Percentiles rank a stretch among this genome's conserved stretches.
phyloP scores from a whole-genome alignment of 2,797 vertebrate genomes.

The Nannoperca obscura region DNA sequence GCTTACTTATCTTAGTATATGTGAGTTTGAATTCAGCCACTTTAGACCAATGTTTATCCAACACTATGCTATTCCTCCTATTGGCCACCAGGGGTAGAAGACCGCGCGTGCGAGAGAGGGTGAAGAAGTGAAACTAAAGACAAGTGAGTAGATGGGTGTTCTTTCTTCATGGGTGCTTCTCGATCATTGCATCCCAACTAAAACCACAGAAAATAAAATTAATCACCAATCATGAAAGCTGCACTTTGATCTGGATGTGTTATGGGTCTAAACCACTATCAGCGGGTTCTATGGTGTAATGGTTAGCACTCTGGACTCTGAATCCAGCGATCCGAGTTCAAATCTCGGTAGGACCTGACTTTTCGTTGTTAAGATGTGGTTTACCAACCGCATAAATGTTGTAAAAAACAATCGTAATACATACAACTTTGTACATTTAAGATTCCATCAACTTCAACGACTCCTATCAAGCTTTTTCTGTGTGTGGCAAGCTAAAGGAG shows the following conservation, averaged over 20 bases:
- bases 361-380: no score
- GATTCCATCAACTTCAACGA: no score
- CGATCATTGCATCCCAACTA: background rate
- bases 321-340: slow-evolving; percentile 89
- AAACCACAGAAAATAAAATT: background rate
- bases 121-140: background rate
- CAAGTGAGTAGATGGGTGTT: background rate
- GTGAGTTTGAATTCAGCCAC: no score
- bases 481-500: background rate
- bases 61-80: background rate
- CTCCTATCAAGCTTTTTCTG: background rate
- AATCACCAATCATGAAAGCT: no score
- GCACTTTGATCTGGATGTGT: no score
- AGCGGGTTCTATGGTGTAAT: slow-evolving; percentile 74
- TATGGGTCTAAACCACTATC: no score
- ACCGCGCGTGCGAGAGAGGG: fast-evolving
- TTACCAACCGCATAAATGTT: no score
- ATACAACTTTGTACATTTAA: no score
- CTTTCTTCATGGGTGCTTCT: no score
- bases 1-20: no score
- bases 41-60: no score
- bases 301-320: slow-evolving; percentile 89
- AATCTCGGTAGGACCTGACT: slow-evolving; percentile 59
- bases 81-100: slow-evolving; percentile 31
- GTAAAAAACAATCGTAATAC: no score